phyloP scores from a whole-genome alignment of 2,113 vertebrate genomes.

The Hypanus sabinus region DNA sequence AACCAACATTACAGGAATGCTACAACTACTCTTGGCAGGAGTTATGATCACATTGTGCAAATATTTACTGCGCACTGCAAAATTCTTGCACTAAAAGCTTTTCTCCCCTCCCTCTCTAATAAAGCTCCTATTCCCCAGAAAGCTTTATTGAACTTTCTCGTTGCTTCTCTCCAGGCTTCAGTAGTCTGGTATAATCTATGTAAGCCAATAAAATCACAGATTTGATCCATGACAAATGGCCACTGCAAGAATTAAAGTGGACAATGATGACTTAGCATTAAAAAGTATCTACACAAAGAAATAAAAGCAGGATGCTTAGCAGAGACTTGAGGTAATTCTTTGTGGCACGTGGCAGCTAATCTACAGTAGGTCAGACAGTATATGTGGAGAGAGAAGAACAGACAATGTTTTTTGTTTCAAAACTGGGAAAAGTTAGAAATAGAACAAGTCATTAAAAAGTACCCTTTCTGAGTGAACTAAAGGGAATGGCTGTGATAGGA shows the following conservation, averaged over 20 bases:
- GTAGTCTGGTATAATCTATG: neutral
- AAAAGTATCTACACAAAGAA: neutral
- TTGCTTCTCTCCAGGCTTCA: neutral
- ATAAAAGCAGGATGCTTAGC: neutral
- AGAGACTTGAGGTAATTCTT: neutral
- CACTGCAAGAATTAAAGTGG: neutral
- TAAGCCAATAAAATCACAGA: neutral
- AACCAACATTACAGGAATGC: neutral
- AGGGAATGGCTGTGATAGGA: no score
- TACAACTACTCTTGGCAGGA: neutral
- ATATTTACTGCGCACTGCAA: neutral
- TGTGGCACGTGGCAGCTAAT: neutral
- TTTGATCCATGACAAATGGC: neutral
- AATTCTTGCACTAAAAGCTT: neutral
- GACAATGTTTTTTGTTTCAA: no score
- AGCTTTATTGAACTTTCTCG: neutral
- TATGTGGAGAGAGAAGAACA: no score
- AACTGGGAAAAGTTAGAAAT: no score
- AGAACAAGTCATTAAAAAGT: no score
- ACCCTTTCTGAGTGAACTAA: no score
- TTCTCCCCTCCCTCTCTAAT: neutral
- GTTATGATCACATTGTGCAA: neutral
- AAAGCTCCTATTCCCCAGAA: neutral
- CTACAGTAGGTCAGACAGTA: neutral
- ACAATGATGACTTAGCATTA: neutral